phyloP scores from a whole-genome alignment of 1,140 invertebrate species.

The Panulirus ornatus region DNA sequence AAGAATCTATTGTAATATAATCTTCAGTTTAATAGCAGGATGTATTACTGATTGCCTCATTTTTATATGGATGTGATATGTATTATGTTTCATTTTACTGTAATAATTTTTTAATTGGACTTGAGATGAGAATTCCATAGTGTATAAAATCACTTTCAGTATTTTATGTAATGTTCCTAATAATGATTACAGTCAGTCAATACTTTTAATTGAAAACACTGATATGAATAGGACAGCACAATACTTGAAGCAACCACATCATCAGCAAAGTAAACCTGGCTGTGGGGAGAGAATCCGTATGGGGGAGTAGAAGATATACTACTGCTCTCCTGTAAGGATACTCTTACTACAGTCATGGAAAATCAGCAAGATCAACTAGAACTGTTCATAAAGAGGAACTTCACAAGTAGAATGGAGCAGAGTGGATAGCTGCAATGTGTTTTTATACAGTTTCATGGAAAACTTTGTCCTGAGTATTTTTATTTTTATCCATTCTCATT shows the following conservation, averaged over 20 bases:
- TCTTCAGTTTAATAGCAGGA: no score
- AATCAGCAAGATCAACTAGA: background rate
- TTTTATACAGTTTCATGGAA: background rate
- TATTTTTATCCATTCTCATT: background rate
- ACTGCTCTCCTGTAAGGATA: conserved; percentile 76
- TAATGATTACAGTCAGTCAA: no score
- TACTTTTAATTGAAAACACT: no score
- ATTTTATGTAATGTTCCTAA: no score
- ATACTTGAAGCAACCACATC: background rate
- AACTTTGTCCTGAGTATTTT: background rate
- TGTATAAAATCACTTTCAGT: no score
- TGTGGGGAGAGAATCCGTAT: conserved; percentile 75
- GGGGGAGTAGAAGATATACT: conserved; percentile 73
- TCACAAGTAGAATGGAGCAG: background rate
- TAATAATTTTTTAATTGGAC: no score
- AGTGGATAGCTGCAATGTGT: background rate
- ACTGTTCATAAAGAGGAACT: background rate
- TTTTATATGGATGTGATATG: no score
- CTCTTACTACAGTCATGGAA: conserved; percentile 66
- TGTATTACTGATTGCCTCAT: no score
- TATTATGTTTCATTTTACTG: no score
- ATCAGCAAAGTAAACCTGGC: conserved; percentile 32
- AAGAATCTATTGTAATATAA: no score
- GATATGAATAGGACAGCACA: no score
- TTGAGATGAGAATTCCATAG: no score